These are phyloP conservation scores for Chinchilla lanigera DNA, from an alignment of 2,113 vertebrate species.

Conservation along the genomic window DNA sequence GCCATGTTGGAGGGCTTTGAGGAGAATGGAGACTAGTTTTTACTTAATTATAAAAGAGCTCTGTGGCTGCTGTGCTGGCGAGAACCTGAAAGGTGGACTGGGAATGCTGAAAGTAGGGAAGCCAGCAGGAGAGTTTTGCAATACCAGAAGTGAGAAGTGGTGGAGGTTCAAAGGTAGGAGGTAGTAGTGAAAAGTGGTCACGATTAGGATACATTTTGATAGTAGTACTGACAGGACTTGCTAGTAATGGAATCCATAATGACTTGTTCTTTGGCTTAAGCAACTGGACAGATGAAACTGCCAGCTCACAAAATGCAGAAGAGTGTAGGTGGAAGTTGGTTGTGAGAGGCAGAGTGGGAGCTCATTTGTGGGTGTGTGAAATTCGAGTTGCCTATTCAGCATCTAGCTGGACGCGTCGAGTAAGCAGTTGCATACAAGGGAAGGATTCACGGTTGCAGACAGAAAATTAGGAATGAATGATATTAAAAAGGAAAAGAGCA, in stretches of 20 bases:
- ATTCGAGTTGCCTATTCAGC: not conserved
- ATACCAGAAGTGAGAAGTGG: not conserved
- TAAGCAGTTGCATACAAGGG: not conserved
- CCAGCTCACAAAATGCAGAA: not conserved
- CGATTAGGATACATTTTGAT: not conserved
- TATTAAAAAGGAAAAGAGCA: not conserved
- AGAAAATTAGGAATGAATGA: conserved; percentile 27
- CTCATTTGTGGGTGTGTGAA: not conserved
- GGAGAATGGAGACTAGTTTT: not conserved
- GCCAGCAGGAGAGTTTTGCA: not conserved
- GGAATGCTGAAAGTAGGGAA: not conserved
- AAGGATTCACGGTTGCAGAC: not conserved
- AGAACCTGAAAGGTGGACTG: not conserved
- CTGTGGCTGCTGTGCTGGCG: not conserved
- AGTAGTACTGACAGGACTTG: not conserved
- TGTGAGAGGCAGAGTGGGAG: not conserved
- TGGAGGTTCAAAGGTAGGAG: not conserved
- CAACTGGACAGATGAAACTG: not conserved
- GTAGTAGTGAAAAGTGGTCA: not conserved
- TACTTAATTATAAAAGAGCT: not conserved
- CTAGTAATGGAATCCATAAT: not conserved
- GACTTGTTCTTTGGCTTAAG: conserved; percentile 52
- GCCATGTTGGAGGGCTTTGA: not conserved
- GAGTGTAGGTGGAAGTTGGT: not conserved
- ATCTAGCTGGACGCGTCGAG: not conserved